phyloP scores from a whole-genome alignment of 2,113 vertebrate genomes.

The Lota lota region DNA sequence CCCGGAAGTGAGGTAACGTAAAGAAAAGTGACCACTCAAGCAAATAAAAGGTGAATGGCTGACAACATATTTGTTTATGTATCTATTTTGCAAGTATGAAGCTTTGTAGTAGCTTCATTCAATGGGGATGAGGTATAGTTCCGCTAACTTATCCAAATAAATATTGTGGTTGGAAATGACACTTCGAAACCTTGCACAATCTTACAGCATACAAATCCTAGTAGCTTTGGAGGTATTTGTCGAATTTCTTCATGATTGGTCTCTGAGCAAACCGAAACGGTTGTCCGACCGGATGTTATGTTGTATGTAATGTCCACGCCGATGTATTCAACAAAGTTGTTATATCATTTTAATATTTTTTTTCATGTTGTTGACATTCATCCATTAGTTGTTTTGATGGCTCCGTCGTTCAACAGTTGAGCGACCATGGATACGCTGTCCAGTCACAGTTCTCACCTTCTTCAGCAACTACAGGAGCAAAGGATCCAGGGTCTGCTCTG shows the following conservation, averaged over 20 bases:
- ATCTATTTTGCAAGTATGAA: background rate
- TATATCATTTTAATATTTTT: background rate
- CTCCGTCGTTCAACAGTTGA: constrained; percentile 45
- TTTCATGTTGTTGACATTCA: constrained; percentile 4
- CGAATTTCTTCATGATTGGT: constrained; percentile 61
- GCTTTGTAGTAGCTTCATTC: background rate
- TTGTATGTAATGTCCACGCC: background rate
- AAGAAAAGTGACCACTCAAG: constrained; percentile 57
- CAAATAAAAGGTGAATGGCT: constrained; percentile 43
- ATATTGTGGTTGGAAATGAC: background rate
- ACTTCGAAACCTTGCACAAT: background rate
- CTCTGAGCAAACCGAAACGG: constrained; percentile 6
- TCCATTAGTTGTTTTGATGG: constrained; percentile 16
- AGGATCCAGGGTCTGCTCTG: constrained; percentile 96
- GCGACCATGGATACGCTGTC: constrained; percentile 86
- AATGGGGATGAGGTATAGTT: background rate
- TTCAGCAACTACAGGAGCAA: constrained; percentile 96
- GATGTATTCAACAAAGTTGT: background rate
- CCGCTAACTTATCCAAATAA: background rate
- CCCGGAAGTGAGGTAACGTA: constrained; percentile 44
- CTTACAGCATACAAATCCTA: no score
- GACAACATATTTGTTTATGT: background rate
- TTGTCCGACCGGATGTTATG: background rate
- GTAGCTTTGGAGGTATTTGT: constrained; percentile 16
- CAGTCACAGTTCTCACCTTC: constrained; percentile 91